Conservation (phyloP, 2,113 vertebrate species). For the Thoracochromis brauschi region DNA sequence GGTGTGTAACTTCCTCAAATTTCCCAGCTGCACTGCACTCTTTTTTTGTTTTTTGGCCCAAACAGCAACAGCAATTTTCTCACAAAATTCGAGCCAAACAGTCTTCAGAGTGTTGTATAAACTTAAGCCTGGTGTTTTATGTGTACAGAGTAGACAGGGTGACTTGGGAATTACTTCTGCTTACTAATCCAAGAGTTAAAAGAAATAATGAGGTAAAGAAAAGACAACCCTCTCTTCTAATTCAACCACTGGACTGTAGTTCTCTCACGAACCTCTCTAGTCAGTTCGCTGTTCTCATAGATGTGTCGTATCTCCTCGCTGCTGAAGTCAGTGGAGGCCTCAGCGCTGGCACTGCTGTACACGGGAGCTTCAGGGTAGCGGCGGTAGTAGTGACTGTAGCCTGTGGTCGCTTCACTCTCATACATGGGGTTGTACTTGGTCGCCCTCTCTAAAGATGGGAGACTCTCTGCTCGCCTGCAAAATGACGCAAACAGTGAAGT, state of each 20-base stretch:
- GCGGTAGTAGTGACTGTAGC: constrained; percentile 79
- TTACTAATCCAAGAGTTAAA: neutral
- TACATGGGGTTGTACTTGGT: constrained; percentile 89
- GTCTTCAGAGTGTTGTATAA: neutral
- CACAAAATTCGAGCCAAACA: neutral
- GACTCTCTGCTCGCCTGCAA: constrained; percentile 76
- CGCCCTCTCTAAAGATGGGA: constrained; percentile 82
- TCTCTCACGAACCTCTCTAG: constrained; percentile 77
- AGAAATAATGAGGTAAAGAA: neutral
- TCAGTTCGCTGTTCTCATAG: constrained; percentile 89
- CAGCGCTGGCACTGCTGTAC: constrained; percentile 78
- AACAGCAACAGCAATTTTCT: neutral
- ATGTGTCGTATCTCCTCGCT: constrained; percentile 92
- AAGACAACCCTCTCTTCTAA: neutral
- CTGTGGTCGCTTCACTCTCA: constrained; percentile 78
- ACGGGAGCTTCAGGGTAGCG: constrained; percentile 75
- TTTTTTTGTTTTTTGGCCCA: neutral
- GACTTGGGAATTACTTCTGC: neutral
- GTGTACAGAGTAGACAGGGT: neutral
- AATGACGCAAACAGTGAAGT: neutral
- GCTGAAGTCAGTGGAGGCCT: constrained; percentile 86
- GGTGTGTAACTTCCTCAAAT: neutral
- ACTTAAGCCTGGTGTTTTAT: neutral
- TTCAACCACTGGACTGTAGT: neutral
- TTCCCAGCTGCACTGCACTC: neutral